phyloP scores from a whole-genome alignment of 2,888 invertebrate genomes.

The Brachypalpus laphriformis region DNA sequence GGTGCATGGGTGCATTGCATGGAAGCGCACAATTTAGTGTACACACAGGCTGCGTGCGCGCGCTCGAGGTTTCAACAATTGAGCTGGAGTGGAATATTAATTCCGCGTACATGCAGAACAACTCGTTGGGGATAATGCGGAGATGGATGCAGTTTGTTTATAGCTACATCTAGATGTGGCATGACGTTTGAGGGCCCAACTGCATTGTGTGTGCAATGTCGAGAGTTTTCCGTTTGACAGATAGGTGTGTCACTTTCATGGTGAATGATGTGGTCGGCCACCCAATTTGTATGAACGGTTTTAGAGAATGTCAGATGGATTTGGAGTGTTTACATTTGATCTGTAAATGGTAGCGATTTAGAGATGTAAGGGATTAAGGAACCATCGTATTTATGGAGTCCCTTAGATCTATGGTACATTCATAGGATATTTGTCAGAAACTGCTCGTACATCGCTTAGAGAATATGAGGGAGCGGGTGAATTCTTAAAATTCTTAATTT shows the following conservation, averaged over 20 bases:
- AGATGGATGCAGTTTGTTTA: constrained; percentile 45
- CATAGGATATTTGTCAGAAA: no score
- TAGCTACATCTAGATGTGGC: constrained; percentile 39
- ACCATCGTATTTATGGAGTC: neutral
- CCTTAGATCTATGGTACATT: no score
- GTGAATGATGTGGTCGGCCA: constrained; percentile 72
- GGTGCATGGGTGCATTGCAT: constrained; percentile 27
- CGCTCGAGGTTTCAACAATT: constrained; percentile 25
- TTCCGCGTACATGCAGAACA: constrained; percentile 24
- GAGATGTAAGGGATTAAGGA: neutral
- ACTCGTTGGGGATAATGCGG: constrained; percentile 5
- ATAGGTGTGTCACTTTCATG: constrained; percentile 70
- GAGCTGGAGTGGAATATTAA: constrained; percentile 47
- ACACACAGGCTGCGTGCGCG: constrained; percentile 36
- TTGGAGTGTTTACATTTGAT: constrained; percentile 6
- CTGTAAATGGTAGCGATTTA: neutral
- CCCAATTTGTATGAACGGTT: constrained; percentile 56
- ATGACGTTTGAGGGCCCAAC: constrained; percentile 23
- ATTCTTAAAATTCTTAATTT: no score
- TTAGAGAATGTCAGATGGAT: constrained; percentile 5
- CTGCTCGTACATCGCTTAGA: no score
- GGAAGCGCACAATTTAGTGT: constrained; percentile 55
- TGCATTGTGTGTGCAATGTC: constrained; percentile 14
- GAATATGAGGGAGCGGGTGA: no score
- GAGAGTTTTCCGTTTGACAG: constrained; percentile 61